A percentile compares a stretch with the other conserved stretches of the same genome.
phyloP scores from a whole-genome alignment of 2,888 invertebrate species.

The Perithous albicinctus region DNA sequence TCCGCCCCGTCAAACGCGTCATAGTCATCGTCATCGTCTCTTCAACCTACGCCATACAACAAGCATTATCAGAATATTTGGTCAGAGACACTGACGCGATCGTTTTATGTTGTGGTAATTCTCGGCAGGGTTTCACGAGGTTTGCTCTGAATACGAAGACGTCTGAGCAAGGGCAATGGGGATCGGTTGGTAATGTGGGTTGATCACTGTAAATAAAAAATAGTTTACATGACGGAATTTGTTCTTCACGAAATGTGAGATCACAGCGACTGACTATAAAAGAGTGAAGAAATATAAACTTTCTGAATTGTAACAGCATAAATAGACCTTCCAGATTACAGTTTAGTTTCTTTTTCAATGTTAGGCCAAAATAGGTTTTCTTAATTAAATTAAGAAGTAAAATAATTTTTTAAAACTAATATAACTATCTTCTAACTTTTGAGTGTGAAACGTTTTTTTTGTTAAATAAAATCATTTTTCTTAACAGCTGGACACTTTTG shows the following conservation, averaged over 20 bases:
- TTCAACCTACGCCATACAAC: conserved; percentile 36
- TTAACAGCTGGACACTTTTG: too few species aligned
- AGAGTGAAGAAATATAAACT: too few species aligned
- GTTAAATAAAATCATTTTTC: background rate
- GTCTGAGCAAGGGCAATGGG: background rate
- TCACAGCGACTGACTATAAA: too few species aligned
- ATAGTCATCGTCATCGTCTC: conserved; percentile 41
- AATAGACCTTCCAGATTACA: too few species aligned
- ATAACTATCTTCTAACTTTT: too few species aligned
- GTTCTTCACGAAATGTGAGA: background rate
- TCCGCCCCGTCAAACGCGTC: conserved; percentile 54
- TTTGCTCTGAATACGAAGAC: conserved; percentile 2
- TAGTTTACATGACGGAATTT: background rate
- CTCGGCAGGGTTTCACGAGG: background rate
- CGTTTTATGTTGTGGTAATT: background rate
- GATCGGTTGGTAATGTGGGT: background rate
- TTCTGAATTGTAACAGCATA: too few species aligned
- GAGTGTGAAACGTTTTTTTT: too few species aligned
- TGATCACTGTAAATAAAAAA: too few species aligned
- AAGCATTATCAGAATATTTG: conserved; percentile 45
- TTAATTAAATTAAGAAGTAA: too few species aligned
- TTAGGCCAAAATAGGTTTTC: too few species aligned
- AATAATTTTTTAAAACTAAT: too few species aligned
- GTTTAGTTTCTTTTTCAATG: too few species aligned
- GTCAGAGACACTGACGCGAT: conserved; percentile 33